Evolutionary conservation across 2,113 vertebrate species (phyloP).

Genomic region (Pyxicephalus adspersus): DNA sequence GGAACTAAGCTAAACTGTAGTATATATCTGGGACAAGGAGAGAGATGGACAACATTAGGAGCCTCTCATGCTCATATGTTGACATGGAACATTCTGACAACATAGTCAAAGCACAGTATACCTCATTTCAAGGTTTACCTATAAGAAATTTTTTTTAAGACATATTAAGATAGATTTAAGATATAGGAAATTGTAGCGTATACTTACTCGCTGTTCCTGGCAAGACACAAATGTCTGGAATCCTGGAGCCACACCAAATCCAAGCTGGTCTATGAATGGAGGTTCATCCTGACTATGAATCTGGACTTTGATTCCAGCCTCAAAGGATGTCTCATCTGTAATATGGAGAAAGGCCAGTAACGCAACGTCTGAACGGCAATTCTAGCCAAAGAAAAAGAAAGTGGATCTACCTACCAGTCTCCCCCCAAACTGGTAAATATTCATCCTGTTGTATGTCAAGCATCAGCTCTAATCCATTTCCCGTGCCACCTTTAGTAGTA

Average conservation of each 20-base stretch:
- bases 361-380: not conserved
- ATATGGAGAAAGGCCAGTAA: conserved; percentile 35
- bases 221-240: conserved; percentile 99
- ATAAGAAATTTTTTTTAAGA: too few relatives aligned
- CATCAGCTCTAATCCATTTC: conserved; percentile 98
- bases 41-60: too few relatives aligned
- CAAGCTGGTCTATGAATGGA: conserved; percentile 96
- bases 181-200: not conserved
- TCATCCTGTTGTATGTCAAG: conserved; percentile 97
- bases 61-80: too few relatives aligned
- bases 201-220: conserved; percentile 94
- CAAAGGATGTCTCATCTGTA: conserved; percentile 95
- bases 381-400: not conserved
- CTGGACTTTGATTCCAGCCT: conserved; percentile 98
- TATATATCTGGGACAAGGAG: too few relatives aligned
- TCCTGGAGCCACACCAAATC: conserved; percentile 94
- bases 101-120: too few relatives aligned
- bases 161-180: too few relatives aligned
- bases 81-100: too few relatives aligned
- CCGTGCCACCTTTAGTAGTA: conserved; percentile 95
- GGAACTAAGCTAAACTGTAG: too few relatives aligned
- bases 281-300: conserved; percentile 97
- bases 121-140: too few relatives aligned
- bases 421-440: conserved; percentile 96
- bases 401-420: conserved; percentile 81